Conservation (phyloP, 2,888 invertebrate genomes). For the Atrina japonica region DNA sequence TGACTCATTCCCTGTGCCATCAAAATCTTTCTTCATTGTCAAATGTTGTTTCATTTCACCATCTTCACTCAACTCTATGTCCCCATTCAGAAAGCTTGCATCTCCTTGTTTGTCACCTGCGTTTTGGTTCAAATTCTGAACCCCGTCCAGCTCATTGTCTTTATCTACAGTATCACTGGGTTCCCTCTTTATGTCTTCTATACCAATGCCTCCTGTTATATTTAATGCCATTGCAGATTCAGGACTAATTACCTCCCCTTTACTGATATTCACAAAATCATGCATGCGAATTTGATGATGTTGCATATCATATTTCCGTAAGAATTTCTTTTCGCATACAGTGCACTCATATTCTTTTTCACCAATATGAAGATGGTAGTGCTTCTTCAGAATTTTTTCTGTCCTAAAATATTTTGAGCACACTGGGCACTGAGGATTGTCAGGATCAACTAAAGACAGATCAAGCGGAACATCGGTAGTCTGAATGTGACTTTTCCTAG, state of each 20-base stretch:
- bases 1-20: neutral
- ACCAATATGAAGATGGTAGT: slow-evolving; percentile 19
- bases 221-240: slow-evolving; percentile 2
- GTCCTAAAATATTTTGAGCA: slow-evolving; percentile 19
- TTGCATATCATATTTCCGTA: slow-evolving; percentile 35
- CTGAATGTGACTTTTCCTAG: too few relatives aligned
- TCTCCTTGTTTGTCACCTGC: too few relatives aligned
- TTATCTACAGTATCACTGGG: too few relatives aligned
- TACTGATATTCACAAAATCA: slow-evolving; percentile 15
- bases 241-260: slow-evolving; percentile 22
- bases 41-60: too few relatives aligned
- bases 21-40: neutral
- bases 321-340: slow-evolving; percentile 24
- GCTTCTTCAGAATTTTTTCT: slow-evolving; percentile 15
- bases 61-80: neutral
- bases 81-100: neutral
- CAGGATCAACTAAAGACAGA: too few relatives aligned
- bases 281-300: slow-evolving; percentile 27
- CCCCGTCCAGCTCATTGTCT: too few relatives aligned
- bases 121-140: too few relatives aligned
- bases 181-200: too few relatives aligned
- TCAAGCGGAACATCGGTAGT: too few relatives aligned
- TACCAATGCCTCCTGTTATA: too few relatives aligned
- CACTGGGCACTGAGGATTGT: neutral
- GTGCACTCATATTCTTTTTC: slow-evolving; percentile 18